A percentile compares a stretch with the other conserved stretches of the same genome.
Evolutionary conservation across 2,113 vertebrate species (phyloP).

Genomic region (Puntigrus tetrazona): DNA sequence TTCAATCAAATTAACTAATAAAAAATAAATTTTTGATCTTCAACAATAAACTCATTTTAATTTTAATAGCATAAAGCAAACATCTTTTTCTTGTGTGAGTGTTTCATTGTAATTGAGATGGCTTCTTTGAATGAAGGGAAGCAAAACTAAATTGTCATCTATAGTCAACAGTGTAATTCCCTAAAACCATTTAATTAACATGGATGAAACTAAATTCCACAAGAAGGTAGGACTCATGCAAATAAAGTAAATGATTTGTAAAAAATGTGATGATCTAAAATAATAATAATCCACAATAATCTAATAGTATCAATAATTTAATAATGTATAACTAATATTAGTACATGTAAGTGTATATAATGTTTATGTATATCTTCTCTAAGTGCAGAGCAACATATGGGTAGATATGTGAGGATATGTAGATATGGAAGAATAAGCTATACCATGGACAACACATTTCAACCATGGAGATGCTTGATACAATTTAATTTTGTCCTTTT

Average conservation of each 20-base stretch:
- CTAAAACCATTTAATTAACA: not conserved
- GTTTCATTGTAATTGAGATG: too few relatives aligned
- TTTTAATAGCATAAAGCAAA: not conserved
- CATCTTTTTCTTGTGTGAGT: too few relatives aligned
- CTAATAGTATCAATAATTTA: too few relatives aligned
- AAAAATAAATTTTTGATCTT: not conserved
- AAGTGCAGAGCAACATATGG: too few relatives aligned
- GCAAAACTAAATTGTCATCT: not conserved
- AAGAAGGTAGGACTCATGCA: not conserved
- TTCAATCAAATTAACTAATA: not conserved
- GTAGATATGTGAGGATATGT: too few relatives aligned
- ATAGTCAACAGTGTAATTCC: not conserved
- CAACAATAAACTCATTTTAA: not conserved
- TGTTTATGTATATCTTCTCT: too few relatives aligned
- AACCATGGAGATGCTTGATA: not conserved
- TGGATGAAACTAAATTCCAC: not conserved
- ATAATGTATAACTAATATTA: too few relatives aligned
- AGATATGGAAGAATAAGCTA: too few relatives aligned
- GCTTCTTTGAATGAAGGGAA: not conserved
- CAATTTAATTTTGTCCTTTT: not conserved
- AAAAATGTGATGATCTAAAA: not conserved
- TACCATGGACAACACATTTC: too few relatives aligned
- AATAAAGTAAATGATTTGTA: not conserved
- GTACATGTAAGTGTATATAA: too few relatives aligned
- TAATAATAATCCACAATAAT: too few relatives aligned